Base-by-base conservation (phyloP, 1,140 invertebrate genomes). In the Zophobas atratus region DNA sequence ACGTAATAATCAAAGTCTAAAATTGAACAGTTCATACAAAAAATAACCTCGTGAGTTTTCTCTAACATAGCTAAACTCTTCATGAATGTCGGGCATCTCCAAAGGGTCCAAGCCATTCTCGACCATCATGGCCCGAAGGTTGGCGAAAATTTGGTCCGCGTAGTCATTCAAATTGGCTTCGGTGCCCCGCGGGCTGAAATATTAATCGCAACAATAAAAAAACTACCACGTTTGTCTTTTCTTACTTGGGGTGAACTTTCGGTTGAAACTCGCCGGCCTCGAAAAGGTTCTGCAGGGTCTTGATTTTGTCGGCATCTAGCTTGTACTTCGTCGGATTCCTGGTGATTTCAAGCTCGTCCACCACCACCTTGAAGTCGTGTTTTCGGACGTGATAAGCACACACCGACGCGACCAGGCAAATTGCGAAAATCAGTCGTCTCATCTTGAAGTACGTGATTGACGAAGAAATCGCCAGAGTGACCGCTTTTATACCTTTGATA, bases 1-100 rank as follows among this genome's bases (percentile, higher is more conserved):
- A 88, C 67, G 85, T 87, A 6, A 88, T 85, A 6, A 87, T 43
- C 41, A 41, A 48, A 63, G 56, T 38, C 56, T 60, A 8, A 35
- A 60, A 60, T 6, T 33, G 55, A 20, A 20, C 20, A 57, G 3
- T 60, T 38, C 6, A 36, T 3, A 36, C 6, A 2, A 6, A 60
- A 60, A 2, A 89, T 84, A 33, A 20, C 20, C 20, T 20, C 20
- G 20, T 20, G 20, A 20, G 20, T 20, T 20, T 20, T 20, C 20
- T 20, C 20, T 20, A 20, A 20, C 20, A 20, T 20, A 20, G 20
- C 20, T 20, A 20, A 20, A 20, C 20, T 20, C 43, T 46, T 3
- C 43, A 46, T 8, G 43, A 3, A 46, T 46, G 43, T 46, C 43
- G 8, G 43, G 43, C 8, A 46, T 3, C 8, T 46, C 43, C 3